These are phyloP conservation scores for Phengaris arion DNA, from an alignment of 2,888 invertebrate genomes.

Conservation along the genomic window DNA sequence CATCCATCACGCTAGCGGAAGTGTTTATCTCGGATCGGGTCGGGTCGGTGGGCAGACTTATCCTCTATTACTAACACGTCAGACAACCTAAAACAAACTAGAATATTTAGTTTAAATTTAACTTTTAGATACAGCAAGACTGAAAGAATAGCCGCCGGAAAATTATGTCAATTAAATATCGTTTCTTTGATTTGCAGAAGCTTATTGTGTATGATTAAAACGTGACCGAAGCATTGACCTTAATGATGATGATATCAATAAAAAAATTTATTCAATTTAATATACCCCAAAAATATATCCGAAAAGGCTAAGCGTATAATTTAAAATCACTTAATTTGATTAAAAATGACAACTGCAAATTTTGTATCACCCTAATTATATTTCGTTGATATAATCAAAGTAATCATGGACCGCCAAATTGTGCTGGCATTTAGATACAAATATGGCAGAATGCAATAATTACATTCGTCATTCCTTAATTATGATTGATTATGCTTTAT, in stretches of 20 bases:
- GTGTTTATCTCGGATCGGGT: conserved; percentile 15
- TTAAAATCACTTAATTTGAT: conserved; percentile 22
- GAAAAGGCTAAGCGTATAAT: conserved; percentile 13
- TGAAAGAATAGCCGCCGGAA: no score
- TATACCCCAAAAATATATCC: not conserved
- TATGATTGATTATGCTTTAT: conserved; percentile 23
- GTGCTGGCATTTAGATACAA: conserved; percentile 24
- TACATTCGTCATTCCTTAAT: conserved; percentile 27
- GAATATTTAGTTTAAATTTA: not conserved
- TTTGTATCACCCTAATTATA: conserved; percentile 9
- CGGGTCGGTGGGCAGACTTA: conserved; percentile 17
- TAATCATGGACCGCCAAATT: conserved; percentile 21
- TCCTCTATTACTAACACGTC: conserved; percentile 15
- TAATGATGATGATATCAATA: conserved; percentile 8
- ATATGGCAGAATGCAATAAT: conserved; percentile 26
- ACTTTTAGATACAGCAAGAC: no score
- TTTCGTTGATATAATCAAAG: conserved; percentile 21
- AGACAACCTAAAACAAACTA: conserved; percentile 17
- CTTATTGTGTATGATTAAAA: not conserved
- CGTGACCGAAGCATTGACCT: not conserved
- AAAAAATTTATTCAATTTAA: not conserved
- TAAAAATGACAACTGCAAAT: conserved; percentile 16
- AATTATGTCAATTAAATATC: not conserved
- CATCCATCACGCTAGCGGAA: conserved; percentile 6
- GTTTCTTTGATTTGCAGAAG: not conserved